phyloP scores from a whole-genome alignment of 30 jellyfish, hydroid and myxozoan genomes.

The Cassiopea andromeda region DNA sequence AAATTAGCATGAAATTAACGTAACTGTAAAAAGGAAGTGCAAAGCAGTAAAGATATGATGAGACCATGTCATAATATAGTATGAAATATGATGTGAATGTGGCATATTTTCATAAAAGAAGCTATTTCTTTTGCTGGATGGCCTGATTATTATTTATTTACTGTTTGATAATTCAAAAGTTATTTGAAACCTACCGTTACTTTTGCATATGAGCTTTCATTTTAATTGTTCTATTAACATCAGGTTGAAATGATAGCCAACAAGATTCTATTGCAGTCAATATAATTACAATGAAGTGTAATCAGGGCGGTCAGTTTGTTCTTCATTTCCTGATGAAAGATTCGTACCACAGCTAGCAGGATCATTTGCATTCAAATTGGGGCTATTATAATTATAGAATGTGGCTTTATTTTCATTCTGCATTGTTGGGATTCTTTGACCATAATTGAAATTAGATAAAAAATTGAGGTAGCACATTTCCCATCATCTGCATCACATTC shows the following conservation, averaged over 20 bases:
- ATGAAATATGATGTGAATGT: neutral
- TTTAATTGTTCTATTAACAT: neutral
- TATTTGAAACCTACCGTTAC: too few relatives aligned
- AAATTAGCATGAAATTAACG: neutral
- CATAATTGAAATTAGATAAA: neutral
- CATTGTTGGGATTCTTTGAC: slow-evolving; percentile 1
- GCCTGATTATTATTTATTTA: neutral
- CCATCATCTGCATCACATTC: slow-evolving; percentile 53
- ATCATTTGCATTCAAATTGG: neutral
- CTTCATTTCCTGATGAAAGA: neutral
- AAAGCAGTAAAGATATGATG: neutral
- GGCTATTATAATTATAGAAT: neutral
- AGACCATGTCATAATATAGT: neutral
- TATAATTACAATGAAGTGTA: neutral
- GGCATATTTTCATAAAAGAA: neutral
- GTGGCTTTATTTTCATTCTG: neutral
- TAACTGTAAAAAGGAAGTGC: neutral
- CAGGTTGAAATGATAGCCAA: neutral
- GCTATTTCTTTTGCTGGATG: neutral
- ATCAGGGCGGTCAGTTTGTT: neutral
- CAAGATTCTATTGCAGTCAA: neutral
- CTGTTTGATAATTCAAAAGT: neutral
- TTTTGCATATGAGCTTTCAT: neutral
- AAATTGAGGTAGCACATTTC: slow-evolving; percentile 23
- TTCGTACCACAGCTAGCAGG: neutral